Conservation (phyloP, 1,140 invertebrate species). For the Sesamia nonagrioides region DNA sequence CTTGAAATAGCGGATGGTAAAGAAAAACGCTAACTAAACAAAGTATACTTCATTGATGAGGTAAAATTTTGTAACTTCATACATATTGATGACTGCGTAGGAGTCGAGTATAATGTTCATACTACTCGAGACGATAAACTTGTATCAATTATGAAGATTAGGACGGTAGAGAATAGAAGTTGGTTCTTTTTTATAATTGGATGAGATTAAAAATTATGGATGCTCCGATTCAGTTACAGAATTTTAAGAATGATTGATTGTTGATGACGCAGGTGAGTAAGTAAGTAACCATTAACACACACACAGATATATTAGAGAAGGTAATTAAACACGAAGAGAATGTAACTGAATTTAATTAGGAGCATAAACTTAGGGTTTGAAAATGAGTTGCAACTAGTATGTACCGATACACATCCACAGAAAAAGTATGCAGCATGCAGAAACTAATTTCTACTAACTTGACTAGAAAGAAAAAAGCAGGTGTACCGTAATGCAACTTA, state of each 20-base stretch:
- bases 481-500: neutral
- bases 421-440: no score
- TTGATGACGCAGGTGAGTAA: neutral
- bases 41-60: constrained; percentile 39
- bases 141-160: constrained; percentile 29
- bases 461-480: no score
- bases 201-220: neutral
- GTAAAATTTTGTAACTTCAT: constrained; percentile 37
- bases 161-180: neutral
- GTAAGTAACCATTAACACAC: no score
- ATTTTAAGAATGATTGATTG: neutral
- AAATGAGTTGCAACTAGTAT: no score
- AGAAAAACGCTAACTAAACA: constrained; percentile 12
- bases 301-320: no score
- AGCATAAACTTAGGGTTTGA: no score
- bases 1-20: neutral
- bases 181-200: neutral
- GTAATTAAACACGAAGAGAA: no score
- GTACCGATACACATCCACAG: no score
- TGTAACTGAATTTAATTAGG: no score
- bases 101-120: constrained; percentile 5
- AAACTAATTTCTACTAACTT: no score
- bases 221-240: neutral
- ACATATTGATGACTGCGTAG: constrained; percentile 26
- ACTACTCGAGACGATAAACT: neutral